Conservation (phyloP, 2,888 invertebrate species). For the Folsomia manolachei region DNA sequence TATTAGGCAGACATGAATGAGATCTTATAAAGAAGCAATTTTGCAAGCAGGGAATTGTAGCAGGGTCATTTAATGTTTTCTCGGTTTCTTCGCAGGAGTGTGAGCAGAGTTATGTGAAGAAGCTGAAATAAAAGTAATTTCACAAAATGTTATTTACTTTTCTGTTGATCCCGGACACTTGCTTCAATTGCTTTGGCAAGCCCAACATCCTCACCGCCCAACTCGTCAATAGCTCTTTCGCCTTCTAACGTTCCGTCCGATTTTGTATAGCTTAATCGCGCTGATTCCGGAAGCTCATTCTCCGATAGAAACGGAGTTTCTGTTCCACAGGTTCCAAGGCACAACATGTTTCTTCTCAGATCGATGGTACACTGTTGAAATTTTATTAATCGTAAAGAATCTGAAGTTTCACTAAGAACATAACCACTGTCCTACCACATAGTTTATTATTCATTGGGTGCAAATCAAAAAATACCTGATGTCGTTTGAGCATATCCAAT, state of each 20-base stretch:
- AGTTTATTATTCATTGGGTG: too few relatives aligned
- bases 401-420: too few relatives aligned
- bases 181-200: constrained; percentile 70
- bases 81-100: constrained; percentile 25
- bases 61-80: constrained; percentile 14
- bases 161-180: constrained; percentile 57
- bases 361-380: constrained; percentile 78
- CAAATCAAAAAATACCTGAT: constrained; percentile 85
- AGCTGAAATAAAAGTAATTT: constrained; percentile 26
- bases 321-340: constrained; percentile 91
- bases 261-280: constrained; percentile 28
- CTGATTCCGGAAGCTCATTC: constrained; percentile 65
- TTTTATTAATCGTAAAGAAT: constrained; percentile 6
- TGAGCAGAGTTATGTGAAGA: constrained; percentile 31
- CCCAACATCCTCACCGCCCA: constrained; percentile 66
- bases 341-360: constrained; percentile 77
- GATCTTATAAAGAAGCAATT: too few relatives aligned
- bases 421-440: too few relatives aligned
- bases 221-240: constrained; percentile 55
- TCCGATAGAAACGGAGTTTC: constrained; percentile 85
- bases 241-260: constrained; percentile 57
- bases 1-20: too few relatives aligned
- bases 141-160: constrained; percentile 30
- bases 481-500: constrained; percentile 93
- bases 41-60: too few relatives aligned